phyloP scores from a whole-genome alignment of 2,113 vertebrate species.

The Clarias batrachus region DNA sequence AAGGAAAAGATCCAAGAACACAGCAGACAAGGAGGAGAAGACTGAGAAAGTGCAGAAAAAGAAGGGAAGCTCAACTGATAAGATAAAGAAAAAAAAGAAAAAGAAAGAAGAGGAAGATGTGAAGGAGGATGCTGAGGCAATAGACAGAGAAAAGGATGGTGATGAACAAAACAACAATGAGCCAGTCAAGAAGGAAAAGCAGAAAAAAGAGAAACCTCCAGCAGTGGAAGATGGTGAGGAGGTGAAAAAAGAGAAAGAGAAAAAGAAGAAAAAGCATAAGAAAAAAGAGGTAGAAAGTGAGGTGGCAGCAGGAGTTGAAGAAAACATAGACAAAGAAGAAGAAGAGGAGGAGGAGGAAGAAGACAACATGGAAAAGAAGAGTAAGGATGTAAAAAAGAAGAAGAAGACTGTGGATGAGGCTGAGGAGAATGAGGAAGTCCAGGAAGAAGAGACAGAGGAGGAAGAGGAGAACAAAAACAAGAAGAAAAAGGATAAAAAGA shows the following conservation, averaged over 20 bases:
- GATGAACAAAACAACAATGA: slow-evolving; percentile 75
- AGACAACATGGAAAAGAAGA: slow-evolving; percentile 61
- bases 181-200: slow-evolving; percentile 52
- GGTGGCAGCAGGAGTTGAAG: slow-evolving; percentile 56
- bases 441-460: slow-evolving; percentile 73
- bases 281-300: slow-evolving; percentile 68
- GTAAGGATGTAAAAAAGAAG: slow-evolving; percentile 62
- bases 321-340: slow-evolving; percentile 52
- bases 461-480: slow-evolving; percentile 72
- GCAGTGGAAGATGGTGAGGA: slow-evolving; percentile 44
- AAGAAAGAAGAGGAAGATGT: slow-evolving; percentile 50
- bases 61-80: slow-evolving; percentile 38
- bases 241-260: slow-evolving; percentile 49
- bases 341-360: slow-evolving; percentile 50
- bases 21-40: slow-evolving; percentile 25
- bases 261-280: slow-evolving; percentile 65
- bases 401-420: slow-evolving; percentile 64
- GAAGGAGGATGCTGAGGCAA: slow-evolving; percentile 56
- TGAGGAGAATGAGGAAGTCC: slow-evolving; percentile 64
- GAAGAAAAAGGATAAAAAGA: slow-evolving; percentile 66
- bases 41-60: slow-evolving; percentile 46
- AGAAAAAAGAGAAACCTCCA: slow-evolving; percentile 37
- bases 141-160: slow-evolving; percentile 51
- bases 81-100: slow-evolving; percentile 58
- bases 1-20: slow-evolving; percentile 52